Percentiles rank a stretch among this genome's conserved stretches.
Evolutionary conservation across 2,113 vertebrate genomes (phyloP).

Genomic region (Chaenogobius annularis): DNA sequence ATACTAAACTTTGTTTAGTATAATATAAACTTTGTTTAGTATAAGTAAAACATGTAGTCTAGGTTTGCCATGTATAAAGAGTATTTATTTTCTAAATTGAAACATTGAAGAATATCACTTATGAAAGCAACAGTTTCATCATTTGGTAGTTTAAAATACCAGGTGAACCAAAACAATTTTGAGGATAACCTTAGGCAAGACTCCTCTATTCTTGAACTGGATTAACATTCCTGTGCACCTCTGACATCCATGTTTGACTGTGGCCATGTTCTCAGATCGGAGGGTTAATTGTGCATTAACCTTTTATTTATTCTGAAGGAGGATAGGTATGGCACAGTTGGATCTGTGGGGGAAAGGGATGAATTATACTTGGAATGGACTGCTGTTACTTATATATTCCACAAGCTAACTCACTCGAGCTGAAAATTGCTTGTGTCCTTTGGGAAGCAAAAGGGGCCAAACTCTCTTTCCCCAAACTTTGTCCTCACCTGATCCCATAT

Average conservation of each 20-base stretch:
- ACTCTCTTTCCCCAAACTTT: slow-evolving; percentile 32
- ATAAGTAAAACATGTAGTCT: too few relatives aligned
- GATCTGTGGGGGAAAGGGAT: slow-evolving; percentile 50
- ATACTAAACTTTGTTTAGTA: too few relatives aligned
- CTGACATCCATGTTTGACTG: neutral
- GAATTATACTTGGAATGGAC: slow-evolving; percentile 72
- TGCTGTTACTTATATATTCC: slow-evolving; percentile 63
- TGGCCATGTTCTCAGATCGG: neutral
- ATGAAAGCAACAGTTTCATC: neutral
- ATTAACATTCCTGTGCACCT: neutral
- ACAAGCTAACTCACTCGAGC: slow-evolving; percentile 75
- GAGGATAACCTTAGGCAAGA: neutral
- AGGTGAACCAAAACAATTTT: neutral
- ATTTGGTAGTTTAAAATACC: neutral
- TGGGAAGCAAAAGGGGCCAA: slow-evolving; percentile 53
- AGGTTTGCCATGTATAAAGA: too few relatives aligned
- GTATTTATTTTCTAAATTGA: neutral
- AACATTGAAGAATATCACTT: neutral
- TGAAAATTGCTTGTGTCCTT: slow-evolving; percentile 76
- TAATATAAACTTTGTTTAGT: too few relatives aligned
- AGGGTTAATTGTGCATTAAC: slow-evolving; percentile 8
- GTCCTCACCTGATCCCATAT: slow-evolving; percentile 31
- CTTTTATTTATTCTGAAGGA: slow-evolving; percentile 38
- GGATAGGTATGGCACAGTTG: slow-evolving; percentile 28
- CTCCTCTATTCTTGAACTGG: neutral